Conservation (phyloP, 1,140 invertebrate genomes). For the Daktulosphaira vitifoliae region DNA sequence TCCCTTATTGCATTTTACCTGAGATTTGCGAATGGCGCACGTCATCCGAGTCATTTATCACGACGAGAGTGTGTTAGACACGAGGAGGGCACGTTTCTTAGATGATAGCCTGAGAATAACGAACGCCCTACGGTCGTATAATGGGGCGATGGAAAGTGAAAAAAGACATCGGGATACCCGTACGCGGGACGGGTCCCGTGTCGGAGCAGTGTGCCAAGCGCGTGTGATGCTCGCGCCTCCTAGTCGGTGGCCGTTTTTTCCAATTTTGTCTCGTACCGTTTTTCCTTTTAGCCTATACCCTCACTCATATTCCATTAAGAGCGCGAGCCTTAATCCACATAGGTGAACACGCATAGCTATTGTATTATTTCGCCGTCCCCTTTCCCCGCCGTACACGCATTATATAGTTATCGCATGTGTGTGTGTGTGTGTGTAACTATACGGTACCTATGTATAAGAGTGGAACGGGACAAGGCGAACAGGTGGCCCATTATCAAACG, state of each 20-base stretch:
- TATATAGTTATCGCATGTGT: neutral
- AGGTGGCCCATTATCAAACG: conserved; percentile 27
- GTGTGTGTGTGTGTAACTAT: neutral
- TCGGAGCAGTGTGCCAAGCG: conserved; percentile 1
- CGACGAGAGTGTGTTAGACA: neutral
- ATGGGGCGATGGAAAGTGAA: too few species aligned
- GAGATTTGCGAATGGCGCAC: too few species aligned
- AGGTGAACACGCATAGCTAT: too few species aligned
- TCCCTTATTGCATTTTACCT: too few species aligned
- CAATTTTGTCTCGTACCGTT: neutral
- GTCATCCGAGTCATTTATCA: conserved; percentile 8
- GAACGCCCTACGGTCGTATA: neutral
- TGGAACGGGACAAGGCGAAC: neutral
- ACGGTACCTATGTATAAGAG: neutral
- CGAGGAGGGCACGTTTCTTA: neutral
- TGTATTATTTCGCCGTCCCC: neutral
- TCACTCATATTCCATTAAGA: too few species aligned
- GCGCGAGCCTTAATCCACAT: too few species aligned
- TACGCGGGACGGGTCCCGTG: too few species aligned
- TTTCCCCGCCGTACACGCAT: neutral
- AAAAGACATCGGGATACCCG: too few species aligned
- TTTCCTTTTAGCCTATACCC: neutral
- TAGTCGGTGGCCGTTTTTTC: neutral
- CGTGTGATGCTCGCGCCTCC: conserved; percentile 20
- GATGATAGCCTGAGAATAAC: too few species aligned